phyloP scores from a whole-genome alignment of 2,113 vertebrate species.

The Apteryx mantelli region DNA sequence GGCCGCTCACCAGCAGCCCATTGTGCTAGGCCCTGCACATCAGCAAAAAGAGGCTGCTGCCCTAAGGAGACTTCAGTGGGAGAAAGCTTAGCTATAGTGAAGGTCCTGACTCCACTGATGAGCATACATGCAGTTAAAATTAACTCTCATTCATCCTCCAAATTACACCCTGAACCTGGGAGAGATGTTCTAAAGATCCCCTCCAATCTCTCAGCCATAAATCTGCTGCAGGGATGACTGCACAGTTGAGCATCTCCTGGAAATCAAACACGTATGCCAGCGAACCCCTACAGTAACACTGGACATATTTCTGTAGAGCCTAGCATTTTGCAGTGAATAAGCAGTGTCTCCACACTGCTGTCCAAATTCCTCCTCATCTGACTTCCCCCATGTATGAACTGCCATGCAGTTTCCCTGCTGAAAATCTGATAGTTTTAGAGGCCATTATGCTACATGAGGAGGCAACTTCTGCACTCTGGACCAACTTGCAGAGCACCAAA shows the following conservation, averaged over 20 bases:
- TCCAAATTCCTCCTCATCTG: neutral
- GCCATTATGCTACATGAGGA: neutral
- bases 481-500: neutral
- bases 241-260: neutral
- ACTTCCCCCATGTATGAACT: neutral
- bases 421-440: neutral
- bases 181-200: neutral
- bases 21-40: neutral
- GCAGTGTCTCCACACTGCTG: neutral
- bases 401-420: accelerated
- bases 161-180: neutral
- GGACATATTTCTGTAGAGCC: neutral
- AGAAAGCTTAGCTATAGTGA: neutral
- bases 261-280: neutral
- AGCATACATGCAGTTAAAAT: neutral
- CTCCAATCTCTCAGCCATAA: neutral
- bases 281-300: neutral
- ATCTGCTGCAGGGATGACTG: neutral
- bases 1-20: neutral
- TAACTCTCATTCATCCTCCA: neutral
- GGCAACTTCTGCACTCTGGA: neutral
- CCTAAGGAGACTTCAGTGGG: neutral
- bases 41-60: neutral
- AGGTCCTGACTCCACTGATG: neutral
- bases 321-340: neutral